Percentiles rank a stretch among this genome's conserved stretches.
Evolutionary conservation across 2,888 invertebrate genomes (phyloP).

Genomic region (Lepidochitona cinerea): DNA sequence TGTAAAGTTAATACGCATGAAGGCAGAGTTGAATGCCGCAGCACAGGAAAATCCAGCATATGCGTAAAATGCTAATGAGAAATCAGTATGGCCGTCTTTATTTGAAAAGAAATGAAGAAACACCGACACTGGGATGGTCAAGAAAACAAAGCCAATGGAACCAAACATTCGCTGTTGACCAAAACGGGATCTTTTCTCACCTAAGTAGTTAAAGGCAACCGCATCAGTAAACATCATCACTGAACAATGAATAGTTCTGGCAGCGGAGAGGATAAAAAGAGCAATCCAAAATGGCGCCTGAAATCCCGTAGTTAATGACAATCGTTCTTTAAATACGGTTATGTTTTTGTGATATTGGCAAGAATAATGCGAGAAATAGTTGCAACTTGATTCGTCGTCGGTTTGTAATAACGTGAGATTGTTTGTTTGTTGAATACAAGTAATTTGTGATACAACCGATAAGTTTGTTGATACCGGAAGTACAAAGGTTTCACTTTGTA

Average conservation of each 20-base stretch:
- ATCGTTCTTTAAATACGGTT: not conserved
- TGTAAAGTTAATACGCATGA: not conserved
- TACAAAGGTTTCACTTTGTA: not conserved
- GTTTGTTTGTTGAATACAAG: not conserved
- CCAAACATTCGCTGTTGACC: constrained; percentile 34
- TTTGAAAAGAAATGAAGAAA: constrained; percentile 6
- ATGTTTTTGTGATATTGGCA: not conserved
- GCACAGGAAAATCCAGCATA: not conserved
- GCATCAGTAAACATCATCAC: constrained; percentile 26
- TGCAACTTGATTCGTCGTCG: not conserved
- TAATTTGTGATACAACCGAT: not conserved
- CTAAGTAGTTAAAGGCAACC: constrained; percentile 27
- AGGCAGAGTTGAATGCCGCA: not conserved
- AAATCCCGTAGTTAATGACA: not conserved
- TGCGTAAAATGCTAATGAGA: constrained; percentile 3
- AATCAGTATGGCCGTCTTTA: not conserved
- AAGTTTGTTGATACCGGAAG: not conserved
- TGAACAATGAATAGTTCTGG: not conserved
- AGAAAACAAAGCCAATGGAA: constrained; percentile 22
- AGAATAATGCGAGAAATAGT: not conserved
- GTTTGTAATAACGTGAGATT: not conserved
- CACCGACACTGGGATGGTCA: constrained; percentile 11
- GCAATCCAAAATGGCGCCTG: not conserved
- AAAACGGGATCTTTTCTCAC: constrained; percentile 18
- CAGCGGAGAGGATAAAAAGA: not conserved